phyloP scores from a whole-genome alignment of 2,888 invertebrate genomes.

The Holacanthella duospinosa region DNA sequence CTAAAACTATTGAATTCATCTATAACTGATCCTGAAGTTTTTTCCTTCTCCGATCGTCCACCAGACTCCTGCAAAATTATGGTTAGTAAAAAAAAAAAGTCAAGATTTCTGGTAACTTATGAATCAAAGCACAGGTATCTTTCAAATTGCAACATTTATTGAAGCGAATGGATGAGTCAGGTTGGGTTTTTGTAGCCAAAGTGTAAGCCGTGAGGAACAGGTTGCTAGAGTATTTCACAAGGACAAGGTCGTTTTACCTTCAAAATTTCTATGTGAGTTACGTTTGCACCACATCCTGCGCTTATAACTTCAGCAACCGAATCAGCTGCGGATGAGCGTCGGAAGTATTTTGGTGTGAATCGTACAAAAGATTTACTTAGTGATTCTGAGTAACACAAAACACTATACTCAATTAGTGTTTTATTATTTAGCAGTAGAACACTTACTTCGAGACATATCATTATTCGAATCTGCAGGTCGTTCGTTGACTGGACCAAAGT shows the following conservation, averaged over 20 bases:
- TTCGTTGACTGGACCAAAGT: too few species aligned
- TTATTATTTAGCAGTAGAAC: background rate
- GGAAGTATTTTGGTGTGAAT: slow-evolving; percentile 29
- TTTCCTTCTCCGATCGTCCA: background rate
- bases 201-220: background rate
- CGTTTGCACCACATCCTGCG: too few species aligned
- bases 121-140: background rate
- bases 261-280: background rate
- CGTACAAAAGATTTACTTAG: slow-evolving; percentile 17
- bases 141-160: too few species aligned
- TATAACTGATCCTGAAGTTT: background rate
- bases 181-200: too few species aligned
- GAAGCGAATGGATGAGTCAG: too few species aligned
- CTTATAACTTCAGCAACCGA: background rate
- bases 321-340: background rate
- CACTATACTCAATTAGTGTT: background rate
- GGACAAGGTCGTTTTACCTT: background rate
- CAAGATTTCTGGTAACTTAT: background rate
- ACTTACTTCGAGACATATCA: background rate
- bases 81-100: background rate
- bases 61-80: background rate
- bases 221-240: background rate
- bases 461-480: slow-evolving; percentile 4
- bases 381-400: background rate
- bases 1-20: background rate